Conservation (phyloP, 2,888 invertebrate species). For the Drosophila merina region DNA sequence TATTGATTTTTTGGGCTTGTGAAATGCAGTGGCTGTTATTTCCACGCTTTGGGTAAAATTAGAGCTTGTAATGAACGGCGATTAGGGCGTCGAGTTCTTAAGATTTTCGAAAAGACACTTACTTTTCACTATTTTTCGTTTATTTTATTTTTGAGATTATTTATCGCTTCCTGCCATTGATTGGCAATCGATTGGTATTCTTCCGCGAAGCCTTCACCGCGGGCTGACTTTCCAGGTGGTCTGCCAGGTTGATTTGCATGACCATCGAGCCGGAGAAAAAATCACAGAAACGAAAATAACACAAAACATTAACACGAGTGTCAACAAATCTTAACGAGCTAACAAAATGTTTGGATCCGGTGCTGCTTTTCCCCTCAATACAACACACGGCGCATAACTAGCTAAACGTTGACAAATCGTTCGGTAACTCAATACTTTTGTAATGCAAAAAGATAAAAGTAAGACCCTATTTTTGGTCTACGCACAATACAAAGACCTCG, state of each 20-base stretch:
- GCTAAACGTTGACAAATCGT: slow-evolving; percentile 79
- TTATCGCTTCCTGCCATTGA: slow-evolving; percentile 10
- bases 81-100: not conserved
- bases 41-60: slow-evolving; percentile 12
- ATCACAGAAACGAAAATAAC: slow-evolving; percentile 30
- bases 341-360: slow-evolving; percentile 63
- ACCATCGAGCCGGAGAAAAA: slow-evolving; percentile 10
- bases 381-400: slow-evolving; percentile 10
- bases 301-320: slow-evolving; percentile 67
- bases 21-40: slow-evolving; percentile 34
- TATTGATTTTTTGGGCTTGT: slow-evolving; percentile 36
- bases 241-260: slow-evolving; percentile 58
- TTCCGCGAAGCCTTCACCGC: not conserved
- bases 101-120: not conserved
- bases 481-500: slow-evolving; percentile 51
- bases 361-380: slow-evolving; percentile 12
- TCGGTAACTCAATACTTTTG: slow-evolving; percentile 77
- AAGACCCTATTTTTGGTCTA: slow-evolving; percentile 69
- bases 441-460: slow-evolving; percentile 69
- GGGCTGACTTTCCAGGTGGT: slow-evolving; percentile 50
- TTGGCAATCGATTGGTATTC: not conserved
- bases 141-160: not conserved
- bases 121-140: not conserved
- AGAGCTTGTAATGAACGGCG: slow-evolving; percentile 24
- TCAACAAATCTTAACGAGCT: slow-evolving; percentile 74